These are phyloP conservation scores for Heteromurus nitidus DNA, from an alignment of 2,888 invertebrate genomes.

Conservation along the genomic window DNA sequence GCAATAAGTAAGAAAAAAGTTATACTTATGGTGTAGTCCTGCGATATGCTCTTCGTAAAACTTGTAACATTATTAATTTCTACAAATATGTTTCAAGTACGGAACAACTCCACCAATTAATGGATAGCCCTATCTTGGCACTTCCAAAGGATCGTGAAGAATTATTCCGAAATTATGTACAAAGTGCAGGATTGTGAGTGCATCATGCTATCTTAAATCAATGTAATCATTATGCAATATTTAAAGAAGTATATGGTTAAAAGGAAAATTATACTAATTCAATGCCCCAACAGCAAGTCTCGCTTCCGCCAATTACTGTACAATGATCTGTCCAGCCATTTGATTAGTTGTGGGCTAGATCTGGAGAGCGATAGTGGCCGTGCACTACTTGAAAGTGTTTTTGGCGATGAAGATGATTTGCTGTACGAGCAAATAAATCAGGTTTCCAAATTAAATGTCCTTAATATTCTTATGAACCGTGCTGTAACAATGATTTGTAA, in stretches of 20 bases:
- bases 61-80: no score
- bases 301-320: background rate
- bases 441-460: no score
- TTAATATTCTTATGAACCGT: background rate
- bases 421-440: no score
- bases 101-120: background rate
- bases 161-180: background rate
- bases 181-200: background rate
- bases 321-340: background rate
- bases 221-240: background rate
- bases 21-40: no score
- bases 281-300: background rate
- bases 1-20: no score
- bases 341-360: background rate
- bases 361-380: background rate
- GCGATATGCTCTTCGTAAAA: no score
- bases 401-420: background rate
- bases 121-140: background rate
- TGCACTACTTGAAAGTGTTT: background rate
- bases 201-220: no score
- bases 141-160: background rate
- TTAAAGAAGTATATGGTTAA: background rate
- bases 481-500: background rate
- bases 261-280: background rate
- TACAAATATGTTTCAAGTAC: no score